Evolutionary conservation across 2,113 vertebrate species (phyloP).

Genomic region (Melospiza melodia): DNA sequence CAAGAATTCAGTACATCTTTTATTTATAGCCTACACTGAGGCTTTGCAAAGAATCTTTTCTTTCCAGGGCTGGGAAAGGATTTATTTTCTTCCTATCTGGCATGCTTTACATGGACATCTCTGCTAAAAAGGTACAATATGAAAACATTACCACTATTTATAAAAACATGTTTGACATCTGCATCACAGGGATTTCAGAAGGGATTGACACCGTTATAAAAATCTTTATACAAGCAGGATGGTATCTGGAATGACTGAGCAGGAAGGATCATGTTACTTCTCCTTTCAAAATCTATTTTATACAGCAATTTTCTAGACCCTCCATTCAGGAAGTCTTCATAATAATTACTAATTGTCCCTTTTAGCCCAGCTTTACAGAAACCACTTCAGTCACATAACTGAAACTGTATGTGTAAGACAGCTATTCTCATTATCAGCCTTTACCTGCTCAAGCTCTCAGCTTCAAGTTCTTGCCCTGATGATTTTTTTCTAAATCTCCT

Average conservation of each 20-base stretch:
- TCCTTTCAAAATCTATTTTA: slow-evolving; percentile 9
- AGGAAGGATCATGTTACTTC: slow-evolving; percentile 10
- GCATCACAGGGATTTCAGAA: not conserved
- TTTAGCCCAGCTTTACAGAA: slow-evolving; percentile 32
- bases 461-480: not conserved
- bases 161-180: not conserved
- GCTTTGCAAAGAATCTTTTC: not conserved
- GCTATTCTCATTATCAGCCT: not conserved
- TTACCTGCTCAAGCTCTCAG: not conserved
- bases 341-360: slow-evolving; percentile 46
- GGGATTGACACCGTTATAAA: not conserved
- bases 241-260: not conserved
- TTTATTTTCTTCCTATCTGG: slow-evolving; percentile 23
- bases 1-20: not conserved
- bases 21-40: slow-evolving; percentile 18
- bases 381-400: not conserved
- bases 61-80: not conserved
- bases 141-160: not conserved
- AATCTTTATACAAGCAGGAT: not conserved
- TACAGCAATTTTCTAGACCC: not conserved
- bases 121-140: not conserved
- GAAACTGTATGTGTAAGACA: not conserved
- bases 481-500: not conserved
- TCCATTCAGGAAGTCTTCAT: slow-evolving; percentile 11
- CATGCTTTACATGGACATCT: not conserved